Evolutionary conservation across 1,140 invertebrate species (phyloP), one percentile per base, ranked within the genome.

Genomic region (Zaprionus kolodkinae): DNA sequence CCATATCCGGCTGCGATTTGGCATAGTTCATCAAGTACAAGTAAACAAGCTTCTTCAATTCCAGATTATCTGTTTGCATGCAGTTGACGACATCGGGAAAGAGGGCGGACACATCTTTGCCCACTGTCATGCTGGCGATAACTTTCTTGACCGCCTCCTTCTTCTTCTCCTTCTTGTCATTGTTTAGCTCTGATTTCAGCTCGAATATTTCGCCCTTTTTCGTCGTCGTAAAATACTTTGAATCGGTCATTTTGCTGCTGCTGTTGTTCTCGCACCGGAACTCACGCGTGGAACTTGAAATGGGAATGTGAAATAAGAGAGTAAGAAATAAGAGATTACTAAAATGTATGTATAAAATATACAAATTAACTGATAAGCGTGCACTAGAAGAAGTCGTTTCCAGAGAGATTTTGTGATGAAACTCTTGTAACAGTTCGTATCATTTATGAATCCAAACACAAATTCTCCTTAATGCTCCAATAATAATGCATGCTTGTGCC

Each of bases 21-120:
- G 99, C 99, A 94, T 99, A 99, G 93, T 99, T 99, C 99, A 99
- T 99, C 64, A 99, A 93, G 93, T 99, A 99, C 17, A 99, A 94
- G 92, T 99, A 99, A 0, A 99, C 99, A 43, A 99, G 94, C 91
- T 99, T 99, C 94, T 99, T 99, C 78, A 99, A 93, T 93, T 99
- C 99, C 92, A 99, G 94, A 94, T 99, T 99, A 93, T 99, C 99
- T 9, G 99, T 99, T 93, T 99, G 99, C 99, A 99, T 99, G 92
- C 99, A 99, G 93, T 99, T 99, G 27, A 99, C 98, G 33, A 99
- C 99, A 93, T 99, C 99, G 7, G 99, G 98, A 93, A 99, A 99
- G 1, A 99, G 93, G 10, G 98, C 98, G 4, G 97, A 98, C 0
- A 98, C 97, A 95, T 97, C 97, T 94, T 98, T 98, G 40, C 99